Evolutionary conservation across 2,113 vertebrate species (phyloP).

Genomic region (Pseudorhombus dupliciocellatus): DNA sequence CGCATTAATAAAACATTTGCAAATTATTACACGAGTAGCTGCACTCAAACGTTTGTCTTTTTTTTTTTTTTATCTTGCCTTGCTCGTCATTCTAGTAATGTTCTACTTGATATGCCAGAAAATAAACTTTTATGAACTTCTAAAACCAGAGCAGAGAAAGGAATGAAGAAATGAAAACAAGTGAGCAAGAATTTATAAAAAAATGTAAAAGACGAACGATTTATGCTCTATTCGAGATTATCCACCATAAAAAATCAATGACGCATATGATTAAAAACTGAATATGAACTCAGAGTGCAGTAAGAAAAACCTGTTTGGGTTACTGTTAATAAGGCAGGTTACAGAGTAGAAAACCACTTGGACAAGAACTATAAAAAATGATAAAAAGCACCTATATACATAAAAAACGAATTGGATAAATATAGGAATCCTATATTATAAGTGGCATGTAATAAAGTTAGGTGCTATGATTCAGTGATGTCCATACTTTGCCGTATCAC

Average conservation of each 20-base stretch:
- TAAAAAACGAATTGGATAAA: slow-evolving; percentile 24
- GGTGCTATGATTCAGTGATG: not conserved
- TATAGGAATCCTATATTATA: slow-evolving; percentile 8
- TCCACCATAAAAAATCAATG: slow-evolving; percentile 30
- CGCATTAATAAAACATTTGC: slow-evolving; percentile 24
- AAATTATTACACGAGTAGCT: slow-evolving; percentile 13
- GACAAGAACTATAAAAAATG: slow-evolving; percentile 16
- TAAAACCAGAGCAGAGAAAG: slow-evolving; percentile 32
- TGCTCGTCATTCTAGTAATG: slow-evolving; percentile 23
- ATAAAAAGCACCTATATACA: slow-evolving; percentile 13
- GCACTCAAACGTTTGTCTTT: not conserved
- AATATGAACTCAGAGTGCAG: slow-evolving; percentile 21
- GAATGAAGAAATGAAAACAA: slow-evolving; percentile 36
- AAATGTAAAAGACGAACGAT: slow-evolving; percentile 33
- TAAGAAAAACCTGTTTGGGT: slow-evolving; percentile 6
- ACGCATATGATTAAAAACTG: slow-evolving; percentile 48
- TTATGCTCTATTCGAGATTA: slow-evolving; percentile 24
- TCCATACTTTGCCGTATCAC: slow-evolving; percentile 36
- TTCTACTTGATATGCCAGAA: slow-evolving; percentile 33
- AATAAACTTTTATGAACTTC: slow-evolving; percentile 37
- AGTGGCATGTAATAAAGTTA: slow-evolving; percentile 18
- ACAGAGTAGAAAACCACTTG: slow-evolving; percentile 5
- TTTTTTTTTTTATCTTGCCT: not conserved
- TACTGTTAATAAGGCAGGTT: slow-evolving; percentile 10
- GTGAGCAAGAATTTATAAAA: slow-evolving; percentile 26